Base-by-base conservation (phyloP, 2,113 vertebrate genomes). In the Hepsetus odoe region DNA sequence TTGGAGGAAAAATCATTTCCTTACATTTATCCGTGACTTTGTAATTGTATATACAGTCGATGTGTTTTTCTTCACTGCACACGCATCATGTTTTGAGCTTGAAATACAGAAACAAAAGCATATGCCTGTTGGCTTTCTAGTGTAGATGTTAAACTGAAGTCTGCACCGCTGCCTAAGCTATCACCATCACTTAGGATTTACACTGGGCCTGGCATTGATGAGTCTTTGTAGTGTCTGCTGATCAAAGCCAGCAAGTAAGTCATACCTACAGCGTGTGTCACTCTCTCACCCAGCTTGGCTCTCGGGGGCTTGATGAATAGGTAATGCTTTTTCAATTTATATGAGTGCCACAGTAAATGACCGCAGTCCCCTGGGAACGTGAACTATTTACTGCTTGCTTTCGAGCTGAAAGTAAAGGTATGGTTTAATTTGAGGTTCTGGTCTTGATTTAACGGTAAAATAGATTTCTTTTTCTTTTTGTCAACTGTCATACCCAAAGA, bases 221-320 rank as follows among this genome's bases (percentile, higher is more conserved):
- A 49, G 68, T 14, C 32, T 71, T 70, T 55, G 44, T 28, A 72
- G 67, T 64, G 42, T 64, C 58, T 64, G 67, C 44, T 71, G 76
- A 79, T 72, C 56, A 72, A 72, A 64, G 58, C 28, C 26, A 51
- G 76, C 22, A 14, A 71, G 66, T 20, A 65, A 44, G 76, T 28
- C 46, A 14, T 61, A 56, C 30, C n/a, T 56, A 40, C 51, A 66
- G 24, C 18, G 72, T 35, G 11, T 33, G 28, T 22, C 67, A 32
- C 9, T 26, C 26, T 66, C 32, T 67, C 44, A 67, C 46, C 67
- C 26, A 35, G 38, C 24, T 24, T 40, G 22, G 2, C 22, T 64
- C 59, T n/a, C 71, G 24, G 68, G 20, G 35, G 69, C 4, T 32
- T 46, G 30, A 1, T 35, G 69, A 33, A 53, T 72, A 33, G 18